Evolutionary conservation across 1,140 invertebrate genomes (phyloP).

Genomic region (Tetranychus cinnabarinus): DNA sequence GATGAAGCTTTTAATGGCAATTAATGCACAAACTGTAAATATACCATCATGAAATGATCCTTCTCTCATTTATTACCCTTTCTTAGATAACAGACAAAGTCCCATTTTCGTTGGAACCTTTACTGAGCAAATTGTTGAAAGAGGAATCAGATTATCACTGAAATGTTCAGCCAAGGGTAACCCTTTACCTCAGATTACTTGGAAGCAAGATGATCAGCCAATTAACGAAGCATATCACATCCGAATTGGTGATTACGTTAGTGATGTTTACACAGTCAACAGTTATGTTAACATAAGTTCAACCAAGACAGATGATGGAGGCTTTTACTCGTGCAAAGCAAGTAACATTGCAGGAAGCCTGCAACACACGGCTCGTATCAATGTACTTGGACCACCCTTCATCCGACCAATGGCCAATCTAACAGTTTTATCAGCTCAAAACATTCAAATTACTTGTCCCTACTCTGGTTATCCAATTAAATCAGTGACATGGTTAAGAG

Average conservation of each 20-base stretch:
- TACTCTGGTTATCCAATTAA: slow-evolving; percentile 77
- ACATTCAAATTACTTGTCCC: slow-evolving; percentile 64
- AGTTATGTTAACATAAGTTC: slow-evolving; percentile 14
- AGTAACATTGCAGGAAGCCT: slow-evolving; percentile 49
- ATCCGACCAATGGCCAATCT: slow-evolving; percentile 72
- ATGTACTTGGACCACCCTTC: slow-evolving; percentile 61
- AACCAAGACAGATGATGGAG: slow-evolving; percentile 37
- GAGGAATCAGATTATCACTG: slow-evolving; percentile 53
- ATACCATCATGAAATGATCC: neutral
- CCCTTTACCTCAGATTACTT: slow-evolving; percentile 76
- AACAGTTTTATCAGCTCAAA: slow-evolving; percentile 59
- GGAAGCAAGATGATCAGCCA: slow-evolving; percentile 54
- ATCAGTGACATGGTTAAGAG: slow-evolving; percentile 45
- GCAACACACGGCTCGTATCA: slow-evolving; percentile 54
- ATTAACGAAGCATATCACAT: slow-evolving; percentile 10
- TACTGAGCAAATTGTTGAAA: slow-evolving; percentile 54
- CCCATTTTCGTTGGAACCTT: slow-evolving; percentile 58
- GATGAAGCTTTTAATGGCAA: too few relatives aligned
- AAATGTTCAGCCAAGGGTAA: slow-evolving; percentile 66
- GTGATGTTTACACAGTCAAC: slow-evolving; percentile 9
- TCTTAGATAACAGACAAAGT: slow-evolving; percentile 38
- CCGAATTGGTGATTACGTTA: slow-evolving; percentile 10
- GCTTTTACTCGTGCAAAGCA: slow-evolving; percentile 64
- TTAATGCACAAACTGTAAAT: too few relatives aligned
- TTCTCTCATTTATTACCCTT: neutral